Conservation (phyloP, 2,888 invertebrate species). For the Bembecia ichneumoniformis region DNA sequence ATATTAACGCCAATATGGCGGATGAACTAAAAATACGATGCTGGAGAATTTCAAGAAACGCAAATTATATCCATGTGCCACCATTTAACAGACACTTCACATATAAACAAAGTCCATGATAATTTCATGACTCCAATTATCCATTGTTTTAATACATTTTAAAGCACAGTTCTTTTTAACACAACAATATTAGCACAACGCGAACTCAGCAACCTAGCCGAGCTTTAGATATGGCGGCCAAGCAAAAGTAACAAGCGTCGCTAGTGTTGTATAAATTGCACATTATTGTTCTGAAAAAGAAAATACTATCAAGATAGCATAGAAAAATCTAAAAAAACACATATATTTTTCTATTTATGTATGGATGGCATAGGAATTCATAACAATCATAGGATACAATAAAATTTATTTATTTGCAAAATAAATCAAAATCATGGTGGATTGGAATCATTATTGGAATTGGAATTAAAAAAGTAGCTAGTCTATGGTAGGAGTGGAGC, state of each 20-base stretch:
- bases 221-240: slow-evolving; percentile 73
- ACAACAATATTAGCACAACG: slow-evolving; percentile 68
- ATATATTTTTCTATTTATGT: slow-evolving; percentile 48
- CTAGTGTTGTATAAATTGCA: slow-evolving; percentile 43
- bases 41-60: slow-evolving; percentile 59
- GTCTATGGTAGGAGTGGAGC: too few species aligned
- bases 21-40: slow-evolving; percentile 75
- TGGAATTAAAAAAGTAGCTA: too few species aligned
- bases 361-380: slow-evolving; percentile 51
- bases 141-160: slow-evolving; percentile 48
- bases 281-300: slow-evolving; percentile 44
- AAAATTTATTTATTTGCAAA: neutral
- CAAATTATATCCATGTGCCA: slow-evolving; percentile 55
- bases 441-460: too few species aligned
- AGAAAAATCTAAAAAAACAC: slow-evolving; percentile 41
- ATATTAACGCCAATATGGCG: slow-evolving; percentile 80
- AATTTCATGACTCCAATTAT: slow-evolving; percentile 40
- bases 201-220: slow-evolving; percentile 63
- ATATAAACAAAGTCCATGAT: slow-evolving; percentile 47
- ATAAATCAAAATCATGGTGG: neutral
- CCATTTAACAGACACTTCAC: slow-evolving; percentile 57
- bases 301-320: slow-evolving; percentile 57
- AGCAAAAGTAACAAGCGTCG: slow-evolving; percentile 61
- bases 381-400: slow-evolving; percentile 31
- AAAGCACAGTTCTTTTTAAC: slow-evolving; percentile 58